Base-by-base conservation (phyloP, 1,140 invertebrate genomes). In the Drosophila bocqueti region DNA sequence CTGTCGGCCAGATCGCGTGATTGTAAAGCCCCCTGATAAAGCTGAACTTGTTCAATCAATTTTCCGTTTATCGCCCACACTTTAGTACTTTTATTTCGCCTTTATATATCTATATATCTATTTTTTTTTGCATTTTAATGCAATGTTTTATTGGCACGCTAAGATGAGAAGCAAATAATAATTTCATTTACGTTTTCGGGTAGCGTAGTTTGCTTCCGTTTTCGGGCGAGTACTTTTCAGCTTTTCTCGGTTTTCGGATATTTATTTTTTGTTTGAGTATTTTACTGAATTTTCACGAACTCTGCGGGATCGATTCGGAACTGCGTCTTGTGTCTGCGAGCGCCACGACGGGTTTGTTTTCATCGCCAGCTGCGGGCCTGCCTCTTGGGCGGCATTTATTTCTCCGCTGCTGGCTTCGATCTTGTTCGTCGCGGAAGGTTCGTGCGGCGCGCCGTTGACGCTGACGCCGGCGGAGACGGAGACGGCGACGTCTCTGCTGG, bases 321-420 rank as follows among this genome's bases (percentile, higher is more conserved):
- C 78, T 84, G 85, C 85, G 84, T 90, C 85, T 87, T 89, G 78
- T 68, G 69, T 89, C 81, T 90, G 85, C 81, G 84, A 87, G 75
- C 76, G 84, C 84, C 84, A 90, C 84, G 84, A 87, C 84, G 85
- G 81, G 84, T 87, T 87, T 87, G 84, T 87, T 89, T 83, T 81
- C 77, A 87, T 78, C 77, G 77, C 68, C 85, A 79, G 77, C 78
- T 87, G 77, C 80, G 76, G 80, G 80, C 55, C 55, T 84, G 84
- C 77, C 81, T 90, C 85, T 90, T 87, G 85, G 81, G 81, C 84
- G 81, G 84, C 74, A 50, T 69, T 86, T 87, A 73, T 86, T 87
- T 83, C 80, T 81, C 76, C 52, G 63, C 71, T 79, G 77, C 71
- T 79, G 77, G 77, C 77, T 54, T 57, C 84, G 84, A 87, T 87